phyloP scores from a whole-genome alignment of 37 sponge, comb jelly and placozoan genomes.

The Spongilla lacustris region DNA sequence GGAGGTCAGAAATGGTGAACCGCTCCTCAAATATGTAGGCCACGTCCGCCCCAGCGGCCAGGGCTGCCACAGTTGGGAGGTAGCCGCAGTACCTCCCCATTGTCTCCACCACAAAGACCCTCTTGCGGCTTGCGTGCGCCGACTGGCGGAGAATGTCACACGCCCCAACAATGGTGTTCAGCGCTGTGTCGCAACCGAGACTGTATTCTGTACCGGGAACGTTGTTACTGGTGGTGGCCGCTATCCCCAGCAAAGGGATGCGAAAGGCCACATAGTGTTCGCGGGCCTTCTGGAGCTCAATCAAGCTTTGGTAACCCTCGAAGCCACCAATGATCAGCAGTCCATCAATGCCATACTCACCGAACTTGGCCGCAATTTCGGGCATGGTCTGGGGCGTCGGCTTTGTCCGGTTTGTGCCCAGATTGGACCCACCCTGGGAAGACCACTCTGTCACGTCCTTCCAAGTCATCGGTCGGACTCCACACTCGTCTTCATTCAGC shows the following conservation, averaged over 20 bases:
- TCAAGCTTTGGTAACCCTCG: constrained; percentile 78
- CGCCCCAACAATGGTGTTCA: constrained; percentile 77
- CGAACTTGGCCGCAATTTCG: constrained; percentile 53
- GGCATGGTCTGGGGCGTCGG: constrained; percentile 43
- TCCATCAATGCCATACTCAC: constrained; percentile 44
- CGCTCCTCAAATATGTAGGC: constrained; percentile 89
- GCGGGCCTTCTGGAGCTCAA: constrained; percentile 50
- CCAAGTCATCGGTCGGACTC: constrained; percentile 36
- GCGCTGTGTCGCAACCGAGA: constrained; percentile 87
- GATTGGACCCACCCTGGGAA: constrained; percentile 62
- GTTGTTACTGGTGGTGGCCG: constrained; percentile 93
- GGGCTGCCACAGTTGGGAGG: constrained; percentile 85
- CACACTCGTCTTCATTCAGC: constrained; percentile 6
- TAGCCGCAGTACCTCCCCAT: constrained; percentile 94
- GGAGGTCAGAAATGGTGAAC: constrained; percentile 67
- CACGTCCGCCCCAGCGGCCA: constrained; percentile 93
- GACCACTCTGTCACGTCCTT: constrained; percentile 52
- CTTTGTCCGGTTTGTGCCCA: constrained; percentile 66
- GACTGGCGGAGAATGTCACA: constrained; percentile 82
- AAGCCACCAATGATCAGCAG: constrained; percentile 90
- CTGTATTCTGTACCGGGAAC: constrained; percentile 92
- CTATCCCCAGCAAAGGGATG: constrained; percentile 77
- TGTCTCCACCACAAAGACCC: constrained; percentile 90
- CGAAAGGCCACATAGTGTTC: constrained; percentile 37
- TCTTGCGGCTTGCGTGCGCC: constrained; percentile 76